These are phyloP conservation scores for Eonycteris spelaea DNA, from an alignment of 2,113 vertebrate species.

Conservation along the genomic window DNA sequence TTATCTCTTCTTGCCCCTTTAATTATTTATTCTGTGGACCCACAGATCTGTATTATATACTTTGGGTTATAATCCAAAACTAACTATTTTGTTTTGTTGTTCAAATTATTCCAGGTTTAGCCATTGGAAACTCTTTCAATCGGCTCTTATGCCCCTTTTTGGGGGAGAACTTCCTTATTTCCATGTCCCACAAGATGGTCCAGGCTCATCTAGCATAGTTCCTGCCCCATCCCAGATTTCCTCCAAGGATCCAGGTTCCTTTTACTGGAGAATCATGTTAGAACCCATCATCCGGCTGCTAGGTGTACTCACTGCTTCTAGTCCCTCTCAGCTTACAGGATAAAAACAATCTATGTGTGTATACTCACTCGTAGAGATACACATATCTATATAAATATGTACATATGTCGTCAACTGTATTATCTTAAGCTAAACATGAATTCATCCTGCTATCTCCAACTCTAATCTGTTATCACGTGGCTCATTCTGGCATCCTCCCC, in stretches of 20 bases:
- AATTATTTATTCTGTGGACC: background rate
- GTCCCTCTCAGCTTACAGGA: background rate
- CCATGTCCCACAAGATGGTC: background rate
- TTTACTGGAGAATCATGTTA: background rate
- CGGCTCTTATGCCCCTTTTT: background rate
- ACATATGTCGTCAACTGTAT: background rate
- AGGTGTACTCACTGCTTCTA: background rate
- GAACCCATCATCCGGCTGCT: background rate
- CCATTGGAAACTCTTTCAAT: background rate
- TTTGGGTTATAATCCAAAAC: background rate
- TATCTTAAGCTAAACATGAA: background rate
- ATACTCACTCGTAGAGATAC: background rate
- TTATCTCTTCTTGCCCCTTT: background rate
- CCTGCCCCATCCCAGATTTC: background rate
- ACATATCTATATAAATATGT: background rate
- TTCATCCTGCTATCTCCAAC: too few relatives aligned
- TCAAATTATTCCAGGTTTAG: background rate
- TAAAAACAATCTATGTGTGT: background rate
- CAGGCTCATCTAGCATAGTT: background rate
- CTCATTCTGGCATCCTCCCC: background rate
- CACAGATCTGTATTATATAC: background rate
- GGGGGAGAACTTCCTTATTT: background rate
- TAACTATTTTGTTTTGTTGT: background rate
- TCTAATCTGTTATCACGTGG: background rate
- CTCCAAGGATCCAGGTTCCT: background rate